Conservation (phyloP, 2,888 invertebrate species). For the Pollenia griseotomentosa region DNA sequence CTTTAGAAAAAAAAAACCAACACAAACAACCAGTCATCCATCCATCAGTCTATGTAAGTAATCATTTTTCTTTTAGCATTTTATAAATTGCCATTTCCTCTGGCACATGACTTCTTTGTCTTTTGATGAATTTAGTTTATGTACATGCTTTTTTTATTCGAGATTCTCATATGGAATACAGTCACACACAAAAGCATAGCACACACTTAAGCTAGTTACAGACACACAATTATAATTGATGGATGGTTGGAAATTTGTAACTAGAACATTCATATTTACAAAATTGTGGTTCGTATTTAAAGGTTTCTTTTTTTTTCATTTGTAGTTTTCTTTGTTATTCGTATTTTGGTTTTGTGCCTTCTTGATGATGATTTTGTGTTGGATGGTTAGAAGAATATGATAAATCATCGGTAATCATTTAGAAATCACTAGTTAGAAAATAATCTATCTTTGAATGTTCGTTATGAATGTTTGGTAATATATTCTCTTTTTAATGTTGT, state of each 20-base stretch:
- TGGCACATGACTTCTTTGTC: slow-evolving; percentile 73
- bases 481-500: background rate
- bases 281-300: slow-evolving; percentile 35
- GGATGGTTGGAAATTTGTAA: slow-evolving; percentile 67
- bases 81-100: slow-evolving; percentile 81
- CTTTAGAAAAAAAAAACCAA: slow-evolving; percentile 43
- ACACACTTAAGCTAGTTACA: background rate
- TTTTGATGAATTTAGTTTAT: slow-evolving; percentile 58
- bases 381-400: slow-evolving; percentile 36
- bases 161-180: slow-evolving; percentile 49
- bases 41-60: slow-evolving; percentile 63
- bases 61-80: slow-evolving; percentile 75
- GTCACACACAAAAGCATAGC: slow-evolving; percentile 10
- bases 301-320: slow-evolving; percentile 12
- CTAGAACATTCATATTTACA: slow-evolving; percentile 61
- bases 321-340: background rate
- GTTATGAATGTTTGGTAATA: slow-evolving; percentile 35
- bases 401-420: slow-evolving; percentile 57
- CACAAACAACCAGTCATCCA: slow-evolving; percentile 60
- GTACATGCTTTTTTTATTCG: slow-evolving; percentile 26
- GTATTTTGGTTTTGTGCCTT: slow-evolving; percentile 49
- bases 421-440: slow-evolving; percentile 54
- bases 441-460: slow-evolving; percentile 18
- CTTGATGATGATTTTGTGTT: slow-evolving; percentile 44
- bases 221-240: slow-evolving; percentile 63